Base-by-base conservation (phyloP, 2,113 vertebrate genomes). In the Lipophrys pholis region DNA sequence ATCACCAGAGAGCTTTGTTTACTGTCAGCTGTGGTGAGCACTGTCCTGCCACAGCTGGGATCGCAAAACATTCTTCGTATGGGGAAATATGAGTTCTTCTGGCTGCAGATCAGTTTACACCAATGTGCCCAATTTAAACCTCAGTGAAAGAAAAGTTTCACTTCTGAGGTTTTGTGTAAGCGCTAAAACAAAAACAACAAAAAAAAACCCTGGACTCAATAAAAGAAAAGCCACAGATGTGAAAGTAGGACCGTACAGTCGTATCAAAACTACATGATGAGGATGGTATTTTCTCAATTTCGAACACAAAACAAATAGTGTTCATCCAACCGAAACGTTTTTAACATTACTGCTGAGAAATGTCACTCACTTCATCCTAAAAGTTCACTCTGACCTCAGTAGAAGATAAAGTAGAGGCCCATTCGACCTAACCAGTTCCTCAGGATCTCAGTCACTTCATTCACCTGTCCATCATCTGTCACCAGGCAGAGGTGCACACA, bases 11-110 rank as follows among this genome's bases (percentile, higher is more conserved):
- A 45, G 69, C 57, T 69, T 71, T 83, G 80, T 83, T 83, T 77
- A 76, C 78, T 69, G 69, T 75, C 76, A 72, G 11, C 76, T 79
- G 79, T 40, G 85, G 76, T 51, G 30, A 82, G 50, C 69, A 59
- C 35, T 2, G 46, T 76, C 62, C 38, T 38, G 8, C 67, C 72
- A 38, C n/a, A 74, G 59, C 73, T 79, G 78, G 58, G 80, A 72
- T 66, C 73, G 36, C 45, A 15, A 49, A 69, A 73, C 76, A 79
- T 81, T 61, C 72, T 66, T 75, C 17, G 73, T 49, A 46, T 5
- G 35, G 70, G 78, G 78, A 79, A 68, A 76, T 64, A 64, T 60
- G 21, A 30, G 69, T 73, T 68, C 21, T 30, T 30, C 56, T 30
- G 45, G 11, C 21, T 49, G 69, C 40, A 67, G 65, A 73, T 58